Evolutionary conservation across 2,113 vertebrate species (phyloP).

Genomic region (Steatornis caripensis): DNA sequence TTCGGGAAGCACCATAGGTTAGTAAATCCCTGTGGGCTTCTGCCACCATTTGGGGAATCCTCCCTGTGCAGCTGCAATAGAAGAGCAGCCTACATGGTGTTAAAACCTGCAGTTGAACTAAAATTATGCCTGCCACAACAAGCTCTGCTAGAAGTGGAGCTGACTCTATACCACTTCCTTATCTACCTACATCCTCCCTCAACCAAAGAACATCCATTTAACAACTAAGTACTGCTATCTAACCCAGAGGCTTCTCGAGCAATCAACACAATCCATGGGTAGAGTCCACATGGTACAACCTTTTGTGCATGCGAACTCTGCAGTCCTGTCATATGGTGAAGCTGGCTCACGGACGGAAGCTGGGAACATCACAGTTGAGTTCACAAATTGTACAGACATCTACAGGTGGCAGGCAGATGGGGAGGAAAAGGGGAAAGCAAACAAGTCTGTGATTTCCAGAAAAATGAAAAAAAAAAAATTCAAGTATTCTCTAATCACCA

Average conservation of each 20-base stretch:
- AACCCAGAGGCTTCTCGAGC: neutral
- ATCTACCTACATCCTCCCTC: neutral
- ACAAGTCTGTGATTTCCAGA: neutral
- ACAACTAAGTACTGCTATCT: neutral
- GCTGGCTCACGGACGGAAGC: neutral
- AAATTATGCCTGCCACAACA: neutral
- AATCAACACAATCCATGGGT: neutral
- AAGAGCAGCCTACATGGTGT: neutral
- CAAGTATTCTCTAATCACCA: neutral
- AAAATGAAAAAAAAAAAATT: neutral
- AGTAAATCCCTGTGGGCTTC: neutral
- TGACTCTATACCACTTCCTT: neutral
- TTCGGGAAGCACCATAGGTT: neutral
- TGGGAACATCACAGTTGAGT: neutral
- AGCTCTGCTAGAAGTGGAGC: neutral
- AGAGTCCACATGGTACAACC: neutral
- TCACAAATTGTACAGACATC: neutral
- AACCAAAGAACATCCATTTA: neutral
- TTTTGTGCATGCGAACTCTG: neutral
- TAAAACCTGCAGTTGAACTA: neutral
- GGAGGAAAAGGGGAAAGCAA: neutral
- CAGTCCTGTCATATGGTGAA: neutral
- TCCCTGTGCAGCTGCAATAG: neutral
- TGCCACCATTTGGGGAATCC: neutral
- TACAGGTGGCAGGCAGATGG: fast-evolving